Evolutionary conservation across 2,113 vertebrate species (phyloP).

Genomic region (Scophthalmus maximus): DNA sequence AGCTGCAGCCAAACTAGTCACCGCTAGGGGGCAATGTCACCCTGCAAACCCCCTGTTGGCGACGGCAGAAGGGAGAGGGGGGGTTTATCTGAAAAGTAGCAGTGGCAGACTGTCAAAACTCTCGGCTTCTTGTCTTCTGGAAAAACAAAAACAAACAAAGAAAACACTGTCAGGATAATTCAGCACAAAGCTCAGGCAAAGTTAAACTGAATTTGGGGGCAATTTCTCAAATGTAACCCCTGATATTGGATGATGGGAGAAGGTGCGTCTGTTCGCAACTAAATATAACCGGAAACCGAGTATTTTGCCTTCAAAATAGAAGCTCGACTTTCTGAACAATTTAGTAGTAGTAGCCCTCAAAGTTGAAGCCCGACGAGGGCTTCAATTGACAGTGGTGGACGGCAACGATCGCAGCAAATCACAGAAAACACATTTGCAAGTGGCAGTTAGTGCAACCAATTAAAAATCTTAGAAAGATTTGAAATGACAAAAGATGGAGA

Average conservation of each 20-base stretch:
- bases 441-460: not conserved
- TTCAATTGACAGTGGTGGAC: not conserved
- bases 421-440: not conserved
- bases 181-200: too few species aligned
- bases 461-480: not conserved
- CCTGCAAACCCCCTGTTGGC: not conserved
- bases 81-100: too few species aligned
- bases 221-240: not conserved
- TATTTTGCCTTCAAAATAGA: conserved; percentile 3
- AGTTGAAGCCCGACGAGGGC: too few species aligned
- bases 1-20: not conserved
- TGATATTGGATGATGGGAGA: not conserved
- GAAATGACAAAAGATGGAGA: not conserved
- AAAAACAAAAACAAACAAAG: too few species aligned
- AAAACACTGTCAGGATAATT: too few species aligned
- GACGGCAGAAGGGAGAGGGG: not conserved
- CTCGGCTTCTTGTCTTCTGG: too few species aligned
- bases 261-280: not conserved
- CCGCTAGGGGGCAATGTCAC: conserved; percentile 62
- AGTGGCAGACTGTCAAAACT: too few species aligned
- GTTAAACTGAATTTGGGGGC: too few species aligned
- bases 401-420: not conserved
- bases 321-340: not conserved
- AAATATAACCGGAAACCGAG: not conserved
- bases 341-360: not conserved